Evolutionary conservation across 2,888 invertebrate genomes (phyloP).

Genomic region (Ariolimax columbianus): DNA sequence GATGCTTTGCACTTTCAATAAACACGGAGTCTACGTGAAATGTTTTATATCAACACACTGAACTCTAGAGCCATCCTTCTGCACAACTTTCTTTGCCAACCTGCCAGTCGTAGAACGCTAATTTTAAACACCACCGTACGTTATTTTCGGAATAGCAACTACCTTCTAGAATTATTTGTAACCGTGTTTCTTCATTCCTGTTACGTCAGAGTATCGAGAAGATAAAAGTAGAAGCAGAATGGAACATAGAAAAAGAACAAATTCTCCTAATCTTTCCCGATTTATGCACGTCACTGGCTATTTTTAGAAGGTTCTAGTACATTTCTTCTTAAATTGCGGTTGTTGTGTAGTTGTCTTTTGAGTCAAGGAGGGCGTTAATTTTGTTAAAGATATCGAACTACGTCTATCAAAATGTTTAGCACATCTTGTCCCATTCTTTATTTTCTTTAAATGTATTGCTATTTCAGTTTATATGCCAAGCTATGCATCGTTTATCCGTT

Average conservation of each 20-base stretch:
- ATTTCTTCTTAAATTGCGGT: neutral
- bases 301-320: neutral
- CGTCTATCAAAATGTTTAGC: too few relatives aligned
- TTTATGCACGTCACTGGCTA: neutral
- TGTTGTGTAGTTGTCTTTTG: neutral
- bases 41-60: neutral
- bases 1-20: neutral
- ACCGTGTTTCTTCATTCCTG: neutral
- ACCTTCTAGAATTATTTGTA: neutral
- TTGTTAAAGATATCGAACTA: neutral
- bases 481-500: too few relatives aligned
- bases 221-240: neutral
- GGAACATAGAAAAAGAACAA: neutral
- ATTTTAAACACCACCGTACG: conserved; percentile 5
- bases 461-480: too few relatives aligned
- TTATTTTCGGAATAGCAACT: neutral
- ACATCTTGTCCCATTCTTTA: too few relatives aligned
- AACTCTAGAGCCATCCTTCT: neutral
- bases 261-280: neutral
- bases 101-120: neutral
- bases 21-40: neutral
- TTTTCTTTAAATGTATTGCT: too few relatives aligned
- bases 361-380: neutral
- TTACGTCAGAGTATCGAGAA: neutral
- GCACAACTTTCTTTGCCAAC: neutral